These are phyloP conservation scores for Scatophagus argus DNA, from an alignment of 2,113 vertebrate species.

Conservation along the genomic window DNA sequence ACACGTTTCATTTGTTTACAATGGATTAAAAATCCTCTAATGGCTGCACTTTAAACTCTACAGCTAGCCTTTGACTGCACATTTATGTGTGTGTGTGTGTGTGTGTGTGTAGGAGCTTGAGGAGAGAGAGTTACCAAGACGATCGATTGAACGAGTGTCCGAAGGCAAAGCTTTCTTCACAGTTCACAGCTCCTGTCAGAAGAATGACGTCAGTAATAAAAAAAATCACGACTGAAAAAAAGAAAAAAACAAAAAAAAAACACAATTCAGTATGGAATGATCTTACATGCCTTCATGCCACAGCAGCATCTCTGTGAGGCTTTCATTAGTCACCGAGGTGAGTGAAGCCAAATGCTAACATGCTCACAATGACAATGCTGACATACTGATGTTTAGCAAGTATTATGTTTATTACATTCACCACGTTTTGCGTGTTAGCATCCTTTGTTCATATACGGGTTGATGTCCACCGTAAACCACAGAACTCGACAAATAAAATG, in stretches of 20 bases:
- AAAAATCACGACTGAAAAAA: background rate
- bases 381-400: too few relatives aligned
- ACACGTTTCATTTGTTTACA: constrained; percentile 43
- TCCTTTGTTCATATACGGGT: too few relatives aligned
- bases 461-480: too few relatives aligned
- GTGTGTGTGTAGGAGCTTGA: background rate
- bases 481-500: too few relatives aligned
- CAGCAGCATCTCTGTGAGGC: too few relatives aligned
- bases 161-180: background rate
- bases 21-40: constrained; percentile 40
- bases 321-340: too few relatives aligned
- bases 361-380: too few relatives aligned
- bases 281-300: too few relatives aligned
- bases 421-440: too few relatives aligned
- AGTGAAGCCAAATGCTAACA: too few relatives aligned
- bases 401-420: background rate
- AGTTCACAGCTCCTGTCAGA: background rate
- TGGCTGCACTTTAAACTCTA: constrained; percentile 49
- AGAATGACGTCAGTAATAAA: background rate
- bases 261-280: background rate
- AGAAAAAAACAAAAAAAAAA: background rate
- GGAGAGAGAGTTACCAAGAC: background rate
- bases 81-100: background rate
- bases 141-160: constrained; percentile 1
- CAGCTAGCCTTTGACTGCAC: background rate